Percentiles rank a stretch among this genome's conserved stretches.
Conservation (phyloP, 2,113 vertebrate species). For the Brachypodius melanocephalos region DNA sequence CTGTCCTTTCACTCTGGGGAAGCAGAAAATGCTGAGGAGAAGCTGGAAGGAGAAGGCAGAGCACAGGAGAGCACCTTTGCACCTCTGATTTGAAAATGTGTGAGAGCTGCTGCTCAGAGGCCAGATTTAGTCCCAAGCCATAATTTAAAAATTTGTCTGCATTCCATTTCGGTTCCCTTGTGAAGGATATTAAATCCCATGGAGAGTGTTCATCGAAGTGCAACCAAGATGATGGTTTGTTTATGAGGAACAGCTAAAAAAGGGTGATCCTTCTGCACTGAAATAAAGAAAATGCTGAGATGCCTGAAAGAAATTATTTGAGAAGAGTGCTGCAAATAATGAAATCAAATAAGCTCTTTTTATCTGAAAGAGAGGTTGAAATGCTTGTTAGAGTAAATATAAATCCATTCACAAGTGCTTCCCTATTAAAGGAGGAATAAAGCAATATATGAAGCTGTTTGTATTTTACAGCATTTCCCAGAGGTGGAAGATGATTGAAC, state of each 20-base stretch:
- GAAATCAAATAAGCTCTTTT: slow-evolving; percentile 8
- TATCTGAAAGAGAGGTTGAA: slow-evolving; percentile 12
- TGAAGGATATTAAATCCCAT: background rate
- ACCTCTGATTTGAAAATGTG: background rate
- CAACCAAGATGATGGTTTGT: slow-evolving; percentile 30
- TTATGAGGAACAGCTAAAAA: slow-evolving; percentile 36
- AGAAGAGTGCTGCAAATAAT: slow-evolving; percentile 9
- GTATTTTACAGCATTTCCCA: background rate
- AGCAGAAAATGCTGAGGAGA: background rate
- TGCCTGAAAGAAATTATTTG: background rate
- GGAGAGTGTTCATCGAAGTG: slow-evolving; percentile 7
- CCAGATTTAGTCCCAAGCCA: background rate
- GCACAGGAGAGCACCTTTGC: background rate
- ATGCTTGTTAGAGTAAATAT: slow-evolving; percentile 18
- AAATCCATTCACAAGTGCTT: slow-evolving; percentile 4
- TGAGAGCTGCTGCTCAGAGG: background rate
- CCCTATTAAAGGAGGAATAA: background rate
- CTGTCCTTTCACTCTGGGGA: background rate
- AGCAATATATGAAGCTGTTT: background rate
- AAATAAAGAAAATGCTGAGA: slow-evolving; percentile 14
- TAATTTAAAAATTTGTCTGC: slow-evolving; percentile 3
- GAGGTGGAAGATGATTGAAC: background rate
- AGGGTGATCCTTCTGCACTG: background rate
- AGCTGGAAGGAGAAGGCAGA: background rate
- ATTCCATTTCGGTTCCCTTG: background rate